phyloP scores from a whole-genome alignment of 2,113 vertebrate genomes.

The Lanius ludovicianus region DNA sequence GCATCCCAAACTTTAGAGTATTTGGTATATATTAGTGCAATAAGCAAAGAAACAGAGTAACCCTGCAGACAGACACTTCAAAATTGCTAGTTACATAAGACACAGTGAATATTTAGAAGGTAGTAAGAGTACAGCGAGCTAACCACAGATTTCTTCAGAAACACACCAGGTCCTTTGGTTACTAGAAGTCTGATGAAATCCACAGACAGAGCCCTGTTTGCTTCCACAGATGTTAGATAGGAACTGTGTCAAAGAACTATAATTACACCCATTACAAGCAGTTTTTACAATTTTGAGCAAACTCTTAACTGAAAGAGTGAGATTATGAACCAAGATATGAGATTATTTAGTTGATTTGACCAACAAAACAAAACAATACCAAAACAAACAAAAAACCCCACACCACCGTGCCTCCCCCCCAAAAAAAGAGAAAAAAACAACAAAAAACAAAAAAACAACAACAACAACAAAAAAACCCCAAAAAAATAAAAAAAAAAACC shows the following conservation, averaged over 20 bases:
- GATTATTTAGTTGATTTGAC: not conserved
- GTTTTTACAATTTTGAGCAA: not conserved
- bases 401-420: too few relatives aligned
- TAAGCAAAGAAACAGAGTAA: not conserved
- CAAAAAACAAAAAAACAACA: too few relatives aligned
- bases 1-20: not conserved
- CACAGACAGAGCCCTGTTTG: not conserved
- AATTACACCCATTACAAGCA: not conserved
- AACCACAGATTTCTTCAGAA: not conserved
- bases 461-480: not conserved
- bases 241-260: not conserved
- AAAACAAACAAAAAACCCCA: not conserved
- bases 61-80: not conserved
- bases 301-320: not conserved
- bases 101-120: not conserved
- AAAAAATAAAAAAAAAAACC: not conserved
- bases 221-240: not conserved
- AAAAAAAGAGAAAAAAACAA: too few relatives aligned
- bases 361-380: too few relatives aligned
- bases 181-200: not conserved
- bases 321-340: not conserved
- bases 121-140: not conserved
- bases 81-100: not conserved
- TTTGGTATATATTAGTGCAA: not conserved
- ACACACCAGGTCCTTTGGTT: not conserved